Conservation (phyloP, 2,888 invertebrate species). For the Slavum lentiscoides region DNA sequence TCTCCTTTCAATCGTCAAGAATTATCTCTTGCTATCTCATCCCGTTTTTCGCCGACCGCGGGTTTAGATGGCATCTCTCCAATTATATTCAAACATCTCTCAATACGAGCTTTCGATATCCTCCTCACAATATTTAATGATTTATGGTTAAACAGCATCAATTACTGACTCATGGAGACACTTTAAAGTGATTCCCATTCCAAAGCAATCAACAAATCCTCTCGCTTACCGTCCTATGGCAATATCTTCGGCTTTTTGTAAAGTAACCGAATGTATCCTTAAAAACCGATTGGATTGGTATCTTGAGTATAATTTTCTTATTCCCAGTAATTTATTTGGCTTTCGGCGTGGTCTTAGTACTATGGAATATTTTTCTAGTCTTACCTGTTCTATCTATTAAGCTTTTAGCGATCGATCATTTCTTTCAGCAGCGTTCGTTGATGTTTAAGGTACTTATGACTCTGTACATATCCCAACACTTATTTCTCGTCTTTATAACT, state of each 20-base stretch:
- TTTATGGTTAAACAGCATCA: not conserved
- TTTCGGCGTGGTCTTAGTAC: not conserved
- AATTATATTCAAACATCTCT: conserved; percentile 1
- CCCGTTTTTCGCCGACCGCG: not conserved
- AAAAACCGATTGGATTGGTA: conserved; percentile 21
- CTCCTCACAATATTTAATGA: conserved; percentile 2
- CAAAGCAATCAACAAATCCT: not conserved
- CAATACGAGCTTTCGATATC: conserved; percentile 3
- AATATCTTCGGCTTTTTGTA: conserved; percentile 1
- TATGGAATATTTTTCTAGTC: conserved; percentile 18
- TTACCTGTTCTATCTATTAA: not conserved
- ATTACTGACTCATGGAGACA: not conserved
- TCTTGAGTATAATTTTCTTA: not conserved
- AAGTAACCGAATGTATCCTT: not conserved
- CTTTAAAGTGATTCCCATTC: not conserved
- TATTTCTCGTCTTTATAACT: not conserved
- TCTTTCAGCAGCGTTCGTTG: too few species aligned
- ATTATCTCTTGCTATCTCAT: not conserved
- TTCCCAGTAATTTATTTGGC: conserved; percentile 8
- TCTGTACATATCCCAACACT: too few species aligned
- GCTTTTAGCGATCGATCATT: too few species aligned
- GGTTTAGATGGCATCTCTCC: not conserved
- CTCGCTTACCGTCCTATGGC: not conserved
- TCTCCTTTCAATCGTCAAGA: conserved; percentile 1
- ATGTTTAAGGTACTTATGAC: too few species aligned